These are phyloP conservation scores for Oryctolagus cuniculus DNA, from an alignment of 2,113 vertebrate genomes.

Conservation along the genomic window DNA sequence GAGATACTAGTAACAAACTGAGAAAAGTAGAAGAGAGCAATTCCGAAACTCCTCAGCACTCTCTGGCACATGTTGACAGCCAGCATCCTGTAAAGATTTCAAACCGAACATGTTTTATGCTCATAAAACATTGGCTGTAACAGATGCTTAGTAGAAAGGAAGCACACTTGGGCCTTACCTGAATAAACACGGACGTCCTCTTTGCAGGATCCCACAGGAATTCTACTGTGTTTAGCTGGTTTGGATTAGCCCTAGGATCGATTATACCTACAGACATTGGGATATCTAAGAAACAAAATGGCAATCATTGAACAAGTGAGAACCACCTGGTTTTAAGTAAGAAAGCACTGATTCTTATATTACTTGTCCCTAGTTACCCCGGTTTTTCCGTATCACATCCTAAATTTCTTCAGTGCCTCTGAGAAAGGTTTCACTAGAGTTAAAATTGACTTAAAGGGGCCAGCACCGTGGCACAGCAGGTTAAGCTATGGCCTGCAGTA, in stretches of 20 bases:
- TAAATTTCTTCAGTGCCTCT: neutral
- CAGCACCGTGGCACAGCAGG: no score
- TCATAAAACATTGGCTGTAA: neutral
- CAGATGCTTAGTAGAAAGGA: neutral
- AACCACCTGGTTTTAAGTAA: slow-evolving; percentile 26
- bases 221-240: slow-evolving; percentile 98
- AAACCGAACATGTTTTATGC: neutral
- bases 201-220: slow-evolving; percentile 99
- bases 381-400: neutral
- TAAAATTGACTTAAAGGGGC: slow-evolving; percentile 19
- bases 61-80: neutral
- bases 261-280: slow-evolving; percentile 99
- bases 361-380: neutral
- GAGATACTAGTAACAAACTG: slow-evolving; percentile 27
- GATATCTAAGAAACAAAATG: slow-evolving; percentile 91
- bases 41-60: slow-evolving; percentile 44
- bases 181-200: slow-evolving; percentile 98
- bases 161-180: slow-evolving; percentile 88
- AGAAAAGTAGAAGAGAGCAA: slow-evolving; percentile 17
- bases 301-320: slow-evolving; percentile 54
- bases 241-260: slow-evolving; percentile 97
- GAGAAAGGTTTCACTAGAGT: slow-evolving; percentile 4
- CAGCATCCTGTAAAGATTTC: slow-evolving; percentile 18
- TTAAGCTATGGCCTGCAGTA: no score
- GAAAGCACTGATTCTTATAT: slow-evolving; percentile 32